phyloP scores from a whole-genome alignment of 2,797 vertebrate genomes.

The Propithecus deckenii region DNA sequence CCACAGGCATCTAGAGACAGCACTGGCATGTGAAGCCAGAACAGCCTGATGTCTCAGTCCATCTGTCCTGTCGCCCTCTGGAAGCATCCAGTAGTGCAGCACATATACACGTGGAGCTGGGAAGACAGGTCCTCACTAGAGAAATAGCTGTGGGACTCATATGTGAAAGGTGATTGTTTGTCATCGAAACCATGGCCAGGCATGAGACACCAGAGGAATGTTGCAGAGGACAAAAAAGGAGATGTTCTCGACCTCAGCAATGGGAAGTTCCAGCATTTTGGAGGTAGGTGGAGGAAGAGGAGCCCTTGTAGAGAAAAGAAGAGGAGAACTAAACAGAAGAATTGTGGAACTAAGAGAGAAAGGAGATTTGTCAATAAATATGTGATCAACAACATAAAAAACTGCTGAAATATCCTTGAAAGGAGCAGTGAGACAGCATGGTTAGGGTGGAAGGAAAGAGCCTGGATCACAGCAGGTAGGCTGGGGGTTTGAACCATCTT shows the following conservation, averaged over 20 bases:
- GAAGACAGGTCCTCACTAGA: not conserved
- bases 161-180: not conserved
- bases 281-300: not conserved
- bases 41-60: not conserved
- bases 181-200: not conserved
- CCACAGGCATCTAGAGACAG: not conserved
- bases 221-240: not conserved
- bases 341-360: not conserved
- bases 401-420: not conserved
- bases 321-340: not conserved
- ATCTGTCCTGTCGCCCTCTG: not conserved
- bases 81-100: not conserved
- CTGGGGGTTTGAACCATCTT: not conserved
- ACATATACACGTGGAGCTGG: not conserved
- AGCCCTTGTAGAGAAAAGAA: not conserved
- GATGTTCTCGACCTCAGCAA: not conserved
- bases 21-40: not conserved
- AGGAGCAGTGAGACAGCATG: too few relatives aligned
- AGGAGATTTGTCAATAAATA: not conserved
- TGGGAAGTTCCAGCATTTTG: not conserved
- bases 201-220: not conserved
- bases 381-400: not conserved
- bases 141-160: not conserved
- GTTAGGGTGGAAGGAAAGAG: not conserved
- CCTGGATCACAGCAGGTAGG: too few relatives aligned